phyloP scores from a whole-genome alignment of 2,113 vertebrate genomes.

The Symphodus melops region DNA sequence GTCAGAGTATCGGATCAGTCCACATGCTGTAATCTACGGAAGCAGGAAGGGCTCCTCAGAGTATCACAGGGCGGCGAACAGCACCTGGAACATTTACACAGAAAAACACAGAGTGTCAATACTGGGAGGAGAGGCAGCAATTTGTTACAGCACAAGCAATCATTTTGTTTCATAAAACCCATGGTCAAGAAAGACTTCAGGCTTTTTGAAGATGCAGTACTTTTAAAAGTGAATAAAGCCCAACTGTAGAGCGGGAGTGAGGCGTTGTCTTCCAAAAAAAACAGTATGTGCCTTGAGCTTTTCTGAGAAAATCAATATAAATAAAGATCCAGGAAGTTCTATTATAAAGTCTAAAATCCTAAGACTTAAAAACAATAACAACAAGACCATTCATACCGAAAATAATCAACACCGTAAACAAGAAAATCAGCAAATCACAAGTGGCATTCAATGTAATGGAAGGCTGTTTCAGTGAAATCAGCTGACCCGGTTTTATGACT shows the following conservation, averaged over 20 bases:
- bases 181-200: background rate
- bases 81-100: constrained; percentile 63
- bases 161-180: constrained; percentile 16
- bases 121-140: constrained; percentile 34
- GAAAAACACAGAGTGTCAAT: constrained; percentile 54
- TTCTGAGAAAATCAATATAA: background rate
- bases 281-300: background rate
- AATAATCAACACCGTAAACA: background rate
- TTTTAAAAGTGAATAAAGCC: background rate
- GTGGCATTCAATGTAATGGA: background rate
- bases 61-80: constrained; percentile 40
- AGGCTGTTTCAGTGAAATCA: background rate
- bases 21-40: constrained; percentile 64
- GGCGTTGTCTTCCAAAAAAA: constrained; percentile 8
- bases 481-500: background rate
- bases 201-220: constrained; percentile 9
- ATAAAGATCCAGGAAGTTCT: background rate
- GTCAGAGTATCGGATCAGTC: constrained; percentile 62
- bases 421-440: background rate
- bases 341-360: background rate
- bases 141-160: constrained; percentile 34
- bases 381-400: background rate
- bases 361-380: background rate
- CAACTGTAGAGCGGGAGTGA: background rate
- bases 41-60: constrained; percentile 35